phyloP scores from a whole-genome alignment of 1,140 invertebrate species.

The Eulimnadia texana region DNA sequence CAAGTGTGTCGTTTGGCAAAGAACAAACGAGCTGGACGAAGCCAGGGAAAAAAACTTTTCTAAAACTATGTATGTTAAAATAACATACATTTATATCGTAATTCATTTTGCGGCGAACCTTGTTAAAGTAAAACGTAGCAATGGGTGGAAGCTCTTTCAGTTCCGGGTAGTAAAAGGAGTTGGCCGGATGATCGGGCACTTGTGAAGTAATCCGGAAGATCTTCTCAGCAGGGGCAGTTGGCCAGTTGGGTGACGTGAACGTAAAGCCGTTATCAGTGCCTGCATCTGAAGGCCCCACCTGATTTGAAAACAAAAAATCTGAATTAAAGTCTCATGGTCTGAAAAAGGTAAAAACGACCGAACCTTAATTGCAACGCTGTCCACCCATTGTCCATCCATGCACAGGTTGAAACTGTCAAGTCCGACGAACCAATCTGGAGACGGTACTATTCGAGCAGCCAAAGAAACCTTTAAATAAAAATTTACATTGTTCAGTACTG shows the following conservation, averaged over 20 bases:
- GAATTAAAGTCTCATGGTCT: background rate
- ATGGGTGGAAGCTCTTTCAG: conserved; percentile 36
- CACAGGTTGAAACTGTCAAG: conserved; percentile 44
- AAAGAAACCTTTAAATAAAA: conserved; percentile 29
- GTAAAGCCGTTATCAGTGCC: conserved; percentile 51
- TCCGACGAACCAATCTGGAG: conserved; percentile 55
- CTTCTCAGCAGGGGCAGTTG: conserved; percentile 31
- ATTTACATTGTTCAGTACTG: background rate
- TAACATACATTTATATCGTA: no score
- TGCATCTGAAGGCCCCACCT: conserved; percentile 45
- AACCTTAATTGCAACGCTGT: conserved; percentile 38
- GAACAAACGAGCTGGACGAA: no score
- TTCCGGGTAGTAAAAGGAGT: conserved; percentile 42
- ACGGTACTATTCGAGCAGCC: conserved; percentile 35
- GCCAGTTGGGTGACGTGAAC: conserved; percentile 45
- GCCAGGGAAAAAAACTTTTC: no score
- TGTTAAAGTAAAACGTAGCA: conserved; percentile 30
- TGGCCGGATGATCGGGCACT: conserved; percentile 36
- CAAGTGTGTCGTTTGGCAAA: no score
- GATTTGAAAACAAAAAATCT: conserved; percentile 7
- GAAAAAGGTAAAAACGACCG: conserved; percentile 7
- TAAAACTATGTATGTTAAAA: no score
- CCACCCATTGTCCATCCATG: conserved; percentile 43
- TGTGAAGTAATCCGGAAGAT: conserved; percentile 40
- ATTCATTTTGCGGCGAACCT: no score